Evolutionary conservation across 2,797 vertebrate genomes (phyloP), one percentile per base, ranked within the genome.

Genomic region (Lagodon rhomboides): DNA sequence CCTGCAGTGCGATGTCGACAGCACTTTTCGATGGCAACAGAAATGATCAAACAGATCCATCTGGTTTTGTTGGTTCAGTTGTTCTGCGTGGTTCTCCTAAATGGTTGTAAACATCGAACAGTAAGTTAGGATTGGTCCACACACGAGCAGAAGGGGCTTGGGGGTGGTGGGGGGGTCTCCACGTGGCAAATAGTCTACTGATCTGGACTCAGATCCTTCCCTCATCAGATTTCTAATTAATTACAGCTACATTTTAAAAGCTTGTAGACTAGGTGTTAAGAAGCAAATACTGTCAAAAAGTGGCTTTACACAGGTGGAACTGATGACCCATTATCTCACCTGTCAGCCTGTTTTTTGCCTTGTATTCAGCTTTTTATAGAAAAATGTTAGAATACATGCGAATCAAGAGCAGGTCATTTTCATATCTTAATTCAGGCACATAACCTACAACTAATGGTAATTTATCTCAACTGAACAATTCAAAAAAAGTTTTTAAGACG

Each of bases 111-210:
- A 95, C 90, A 93, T 90, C 87, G 80, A 89, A 94, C 91, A 93
- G 91, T 93, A 94, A 77, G 89, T 87, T 92, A 92, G 23, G 91
- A 92, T 88, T 94, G 92, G 91, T 94, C 94, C 89, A 85, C 91
- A 93, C 30, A 70, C 15, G 1, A 74, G 56, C 67, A 64, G 27
- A n/a, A 88, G 88, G 86, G 86, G 81, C 79, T 89, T 27, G 30
- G 30, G 51, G 38, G 34, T n/a, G n/a, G n/a, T n/a, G 7, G 62
- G 10, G 38, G 38, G 38, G 8, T 38, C 34, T 78, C 65, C 51
- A 72, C 58, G n/a, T 64, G 50, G 60, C 53, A 61, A 64, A 56
- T n/a, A 17, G 15, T 62, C 41, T 55, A 65, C 46, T 65, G 51
- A 70, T 75, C 20, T 30, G 12, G 12, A 55, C 38, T 68, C 22